Evolutionary conservation across 2,113 vertebrate genomes (phyloP), one percentile per base, ranked within the genome.

Genomic region (Zosterops lateralis): DNA sequence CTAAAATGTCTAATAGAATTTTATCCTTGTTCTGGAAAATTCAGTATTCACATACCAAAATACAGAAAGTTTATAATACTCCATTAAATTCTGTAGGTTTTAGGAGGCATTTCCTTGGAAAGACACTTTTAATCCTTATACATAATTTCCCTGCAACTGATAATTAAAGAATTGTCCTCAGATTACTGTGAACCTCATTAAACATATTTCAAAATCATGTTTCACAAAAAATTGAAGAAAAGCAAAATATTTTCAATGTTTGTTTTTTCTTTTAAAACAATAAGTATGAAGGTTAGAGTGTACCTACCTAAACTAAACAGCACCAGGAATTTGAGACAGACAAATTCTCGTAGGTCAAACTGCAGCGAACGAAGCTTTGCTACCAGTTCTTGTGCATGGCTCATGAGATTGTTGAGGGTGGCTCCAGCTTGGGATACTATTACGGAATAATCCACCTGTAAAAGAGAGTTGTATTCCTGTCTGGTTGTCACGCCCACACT

Each of bases 251-350:
- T 83, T 72, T 54, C 15, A 66, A 18, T 19, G 6, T 3, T 67
- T 38, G 38, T 38, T 38, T 38, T 38, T 38, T 38, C 38, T 38
- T 38, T 38, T 38, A 38, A 48, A 14, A 29, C 31, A 65, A 0
- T 1, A 73, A 51, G 14, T 18, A 88, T 9, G 82, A 94, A 70
- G 17, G 86, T 28, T 17, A 75, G 24, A n/a, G 36, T 31, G 54
- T 70, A 97, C 99, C 98, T 97, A 99, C 99, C 99, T 96, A 99
- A 97, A 97, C 99, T 99, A 97, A 99, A 99, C 66, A 99, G 98
- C 96, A 99, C 99, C 97, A 99, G 96, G 97, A 99, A 99, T 98
- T 99, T 99, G 96, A 99, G 98, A 97, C 99, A 99, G 91, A 99
- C 99, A 31, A 99, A 99, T 96, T 99, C 99, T 95, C 99, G 98